Evolutionary conservation across 2,797 vertebrate species (phyloP).

Genomic region (Cygnus olor): DNA sequence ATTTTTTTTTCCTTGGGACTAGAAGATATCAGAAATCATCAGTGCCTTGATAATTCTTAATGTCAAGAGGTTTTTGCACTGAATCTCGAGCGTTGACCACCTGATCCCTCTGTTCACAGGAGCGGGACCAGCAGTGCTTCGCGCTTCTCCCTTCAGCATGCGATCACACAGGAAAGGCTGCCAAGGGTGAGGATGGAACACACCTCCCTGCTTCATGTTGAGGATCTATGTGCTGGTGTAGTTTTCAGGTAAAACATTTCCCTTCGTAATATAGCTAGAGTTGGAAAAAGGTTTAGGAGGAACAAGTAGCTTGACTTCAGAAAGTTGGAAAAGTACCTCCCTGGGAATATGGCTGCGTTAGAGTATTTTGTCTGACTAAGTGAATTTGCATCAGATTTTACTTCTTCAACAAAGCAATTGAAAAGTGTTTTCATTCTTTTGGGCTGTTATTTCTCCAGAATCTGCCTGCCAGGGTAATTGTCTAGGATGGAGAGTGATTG

Average conservation of each 20-base stretch:
- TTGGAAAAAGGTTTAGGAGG: constrained; percentile 3
- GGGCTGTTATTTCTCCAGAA: constrained; percentile 35
- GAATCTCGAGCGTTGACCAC: background rate
- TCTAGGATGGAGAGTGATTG: background rate
- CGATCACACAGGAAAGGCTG: fast-evolving
- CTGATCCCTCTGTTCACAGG: too few relatives aligned
- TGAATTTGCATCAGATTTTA: constrained; percentile 29
- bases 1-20: background rate
- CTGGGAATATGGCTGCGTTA: background rate
- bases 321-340: constrained; percentile 6
- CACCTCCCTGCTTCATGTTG: background rate
- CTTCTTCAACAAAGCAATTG: constrained; percentile 33
- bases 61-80: background rate
- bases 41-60: background rate
- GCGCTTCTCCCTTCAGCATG: background rate
- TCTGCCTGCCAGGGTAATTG: constrained; percentile 47
- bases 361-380: background rate
- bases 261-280: background rate
- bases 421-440: constrained; percentile 19
- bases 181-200: background rate
- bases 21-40: background rate
- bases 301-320: background rate
- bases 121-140: fast-evolving
- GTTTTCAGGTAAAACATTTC: background rate
- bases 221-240: background rate